Base-by-base conservation (phyloP, 2,113 vertebrate species). In the Platichthys stellatus region DNA sequence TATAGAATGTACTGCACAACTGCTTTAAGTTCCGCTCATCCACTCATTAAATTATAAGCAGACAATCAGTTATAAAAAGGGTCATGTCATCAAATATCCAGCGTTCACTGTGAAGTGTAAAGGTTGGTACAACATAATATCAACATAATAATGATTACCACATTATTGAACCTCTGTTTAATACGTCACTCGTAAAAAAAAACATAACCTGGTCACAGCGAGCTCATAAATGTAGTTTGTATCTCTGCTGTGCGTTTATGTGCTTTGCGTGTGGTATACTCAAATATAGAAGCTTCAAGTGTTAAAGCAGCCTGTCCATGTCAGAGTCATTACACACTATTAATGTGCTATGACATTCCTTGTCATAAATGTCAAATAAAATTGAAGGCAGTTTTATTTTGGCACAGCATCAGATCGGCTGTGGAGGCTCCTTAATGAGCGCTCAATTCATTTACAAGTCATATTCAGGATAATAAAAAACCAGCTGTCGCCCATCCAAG, bases 311-410 rank as follows among this genome's bases (percentile, higher is more conserved):
- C 21, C 5, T 64, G 59, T 53, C 67, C 54, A 14, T 56, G n/a
- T 66, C 35, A 66, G 18, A 69, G 14, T 76, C n/a, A 62, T 72
- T 40, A 9, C 2, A 4, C 57, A 40, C 58, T 51, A 49, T 38
- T 72, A 38, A 72, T 67, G n/a, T 47, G 17, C 23, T 28, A 13
- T 66, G 67, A 76, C 35, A 62, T 60, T 40, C 24, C 53, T 20
- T 81, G 20, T 65, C 54, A 67, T 62, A 65, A 60, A 76, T 26
- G 47, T 71, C 72, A 66, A 24, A 56, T 65, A 35, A 45, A 57
- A 56, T 21, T 71, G 7, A 61, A 65, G 8, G 62, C 26, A 13
- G 18, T 21, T 49, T 14, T 58, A 49, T 56, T 75, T 31, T 35
- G 11, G 40, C 57, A 28, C 4, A 3, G 49, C 15, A 38, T 66